These are phyloP conservation scores for Drosophila dives DNA, from an alignment of 2,888 invertebrate species.

Conservation along the genomic window DNA sequence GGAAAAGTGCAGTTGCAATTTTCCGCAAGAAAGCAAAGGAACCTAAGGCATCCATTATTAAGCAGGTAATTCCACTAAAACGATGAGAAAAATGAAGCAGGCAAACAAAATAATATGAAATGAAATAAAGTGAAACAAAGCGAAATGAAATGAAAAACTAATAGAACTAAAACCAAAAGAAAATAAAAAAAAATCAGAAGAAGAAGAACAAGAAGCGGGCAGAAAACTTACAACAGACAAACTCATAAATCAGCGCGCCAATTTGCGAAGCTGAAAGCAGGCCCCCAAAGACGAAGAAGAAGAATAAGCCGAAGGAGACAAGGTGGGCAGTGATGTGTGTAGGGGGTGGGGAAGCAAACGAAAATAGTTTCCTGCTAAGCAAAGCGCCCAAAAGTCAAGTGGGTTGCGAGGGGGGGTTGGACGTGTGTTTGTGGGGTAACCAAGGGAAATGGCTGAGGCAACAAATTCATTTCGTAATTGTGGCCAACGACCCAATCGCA, in stretches of 20 bases:
- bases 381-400: slow-evolving; percentile 31
- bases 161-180: slow-evolving; percentile 70
- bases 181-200: neutral
- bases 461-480: slow-evolving; percentile 83
- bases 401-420: neutral
- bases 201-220: neutral
- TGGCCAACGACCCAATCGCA: slow-evolving; percentile 76
- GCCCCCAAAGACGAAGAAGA: slow-evolving; percentile 32
- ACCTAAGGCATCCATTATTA: slow-evolving; percentile 65
- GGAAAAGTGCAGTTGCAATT: slow-evolving; percentile 44
- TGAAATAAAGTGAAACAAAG: slow-evolving; percentile 64
- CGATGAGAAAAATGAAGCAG: slow-evolving; percentile 49
- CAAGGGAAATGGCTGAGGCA: slow-evolving; percentile 49
- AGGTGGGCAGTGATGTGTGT: slow-evolving; percentile 20
- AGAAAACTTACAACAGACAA: slow-evolving; percentile 69
- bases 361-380: slow-evolving; percentile 51
- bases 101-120: slow-evolving; percentile 45
- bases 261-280: slow-evolving; percentile 72
- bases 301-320: slow-evolving; percentile 41
- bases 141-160: slow-evolving; percentile 78
- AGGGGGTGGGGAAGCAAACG: neutral
- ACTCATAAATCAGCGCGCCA: slow-evolving; percentile 79
- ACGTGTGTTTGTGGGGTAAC: neutral
- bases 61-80: slow-evolving; percentile 77
- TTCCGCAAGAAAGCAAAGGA: slow-evolving; percentile 8